Evolutionary conservation across 2,113 vertebrate species (phyloP).

Genomic region (Rhodinocichla rosea): DNA sequence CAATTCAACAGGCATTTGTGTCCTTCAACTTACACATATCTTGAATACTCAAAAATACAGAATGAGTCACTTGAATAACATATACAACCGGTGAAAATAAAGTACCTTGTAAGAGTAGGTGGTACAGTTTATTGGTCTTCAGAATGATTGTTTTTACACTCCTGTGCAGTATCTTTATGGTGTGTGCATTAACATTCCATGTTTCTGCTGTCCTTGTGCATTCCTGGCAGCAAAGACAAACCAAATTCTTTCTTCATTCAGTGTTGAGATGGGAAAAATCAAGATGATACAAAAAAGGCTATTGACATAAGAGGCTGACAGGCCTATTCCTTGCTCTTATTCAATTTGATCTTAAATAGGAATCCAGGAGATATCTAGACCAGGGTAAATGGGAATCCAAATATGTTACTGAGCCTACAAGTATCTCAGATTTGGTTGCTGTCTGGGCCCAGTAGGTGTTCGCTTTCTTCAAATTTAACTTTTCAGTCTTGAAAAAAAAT

Average conservation of each 20-base stretch:
- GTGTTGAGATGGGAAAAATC: neutral
- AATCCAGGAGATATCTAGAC: neutral
- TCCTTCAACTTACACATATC: neutral
- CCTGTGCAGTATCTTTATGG: neutral
- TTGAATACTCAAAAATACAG: neutral
- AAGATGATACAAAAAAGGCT: neutral
- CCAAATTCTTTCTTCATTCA: neutral
- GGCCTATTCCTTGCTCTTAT: neutral
- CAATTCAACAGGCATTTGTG: neutral
- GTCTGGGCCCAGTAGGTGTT: neutral
- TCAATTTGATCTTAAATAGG: neutral
- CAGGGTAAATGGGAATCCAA: neutral
- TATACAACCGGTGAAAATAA: neutral
- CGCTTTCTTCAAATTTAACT: neutral
- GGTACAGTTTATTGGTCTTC: neutral
- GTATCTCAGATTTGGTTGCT: neutral
- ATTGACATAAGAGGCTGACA: neutral
- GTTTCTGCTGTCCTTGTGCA: neutral
- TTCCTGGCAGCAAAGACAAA: neutral
- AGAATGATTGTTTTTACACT: neutral
- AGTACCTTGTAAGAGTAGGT: neutral
- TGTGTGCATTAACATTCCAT: neutral
- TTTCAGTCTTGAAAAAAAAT: neutral
- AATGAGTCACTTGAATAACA: neutral
- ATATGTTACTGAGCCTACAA: neutral